Conservation (phyloP, 2,797 vertebrate species). For the Hydrophis major region DNA sequence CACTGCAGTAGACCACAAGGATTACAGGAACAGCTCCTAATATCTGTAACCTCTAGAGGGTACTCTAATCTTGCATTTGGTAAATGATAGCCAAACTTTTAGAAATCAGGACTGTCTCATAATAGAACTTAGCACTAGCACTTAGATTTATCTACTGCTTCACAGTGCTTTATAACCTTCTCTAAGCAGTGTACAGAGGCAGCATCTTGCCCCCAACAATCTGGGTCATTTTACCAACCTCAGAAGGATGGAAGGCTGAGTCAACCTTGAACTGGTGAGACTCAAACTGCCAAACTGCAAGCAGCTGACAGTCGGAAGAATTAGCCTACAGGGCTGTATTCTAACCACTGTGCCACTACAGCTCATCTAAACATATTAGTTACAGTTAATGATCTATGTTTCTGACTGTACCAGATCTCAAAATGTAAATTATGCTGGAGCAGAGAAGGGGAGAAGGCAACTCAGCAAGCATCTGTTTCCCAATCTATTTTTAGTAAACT, state of each 20-base stretch:
- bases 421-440: background rate
- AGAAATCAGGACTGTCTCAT: background rate
- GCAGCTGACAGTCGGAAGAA: too few relatives aligned
- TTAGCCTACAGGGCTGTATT: too few relatives aligned
- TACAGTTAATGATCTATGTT: background rate
- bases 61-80: background rate
- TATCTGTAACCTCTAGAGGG: background rate
- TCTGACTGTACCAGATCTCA: background rate
- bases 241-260: too few relatives aligned
- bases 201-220: too few relatives aligned
- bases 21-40: background rate
- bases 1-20: background rate
- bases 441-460: background rate
- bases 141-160: too few relatives aligned
- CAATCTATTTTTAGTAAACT: background rate
- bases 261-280: too few relatives aligned
- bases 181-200: too few relatives aligned
- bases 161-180: too few relatives aligned
- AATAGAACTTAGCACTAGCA: too few relatives aligned
- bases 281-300: too few relatives aligned
- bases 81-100: background rate
- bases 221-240: too few relatives aligned
- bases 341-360: too few relatives aligned
- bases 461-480: background rate
- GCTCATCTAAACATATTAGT: background rate